Percentiles rank a stretch among this genome's conserved stretches.
phyloP scores from a whole-genome alignment of 1,140 invertebrate genomes.

The Drosophila punjabiensis region DNA sequence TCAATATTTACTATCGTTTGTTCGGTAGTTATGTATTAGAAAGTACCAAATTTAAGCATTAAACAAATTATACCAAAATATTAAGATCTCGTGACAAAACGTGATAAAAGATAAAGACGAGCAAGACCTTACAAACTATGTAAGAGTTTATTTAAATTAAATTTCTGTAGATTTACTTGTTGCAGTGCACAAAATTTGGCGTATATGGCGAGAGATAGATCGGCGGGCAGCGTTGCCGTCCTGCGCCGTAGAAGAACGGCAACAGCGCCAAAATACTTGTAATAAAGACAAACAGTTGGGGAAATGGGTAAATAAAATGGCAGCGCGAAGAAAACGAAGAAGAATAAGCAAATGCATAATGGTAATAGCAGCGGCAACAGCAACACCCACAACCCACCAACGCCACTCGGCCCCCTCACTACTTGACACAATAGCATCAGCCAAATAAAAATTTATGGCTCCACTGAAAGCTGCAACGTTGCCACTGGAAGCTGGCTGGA shows the following conservation, averaged over 20 bases:
- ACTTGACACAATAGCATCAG: constrained; percentile 77
- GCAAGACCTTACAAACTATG: background rate
- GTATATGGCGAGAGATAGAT: constrained; percentile 45
- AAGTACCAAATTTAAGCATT: no score
- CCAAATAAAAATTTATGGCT: constrained; percentile 82
- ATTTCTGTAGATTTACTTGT: background rate
- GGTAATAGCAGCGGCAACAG: constrained; percentile 61
- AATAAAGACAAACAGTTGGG: constrained; percentile 81
- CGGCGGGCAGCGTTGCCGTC: constrained; percentile 28
- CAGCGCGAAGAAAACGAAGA: constrained; percentile 21
- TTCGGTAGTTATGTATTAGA: no score
- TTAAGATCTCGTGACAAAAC: no score
- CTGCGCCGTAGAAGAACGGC: constrained; percentile 51
- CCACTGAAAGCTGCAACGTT: constrained; percentile 72
- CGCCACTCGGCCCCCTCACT: constrained; percentile 31
- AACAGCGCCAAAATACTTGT: constrained; percentile 48
- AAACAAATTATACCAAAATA: no score
- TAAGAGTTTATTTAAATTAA: background rate
- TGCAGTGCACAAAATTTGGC: constrained; percentile 35
- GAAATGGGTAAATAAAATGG: constrained; percentile 33
- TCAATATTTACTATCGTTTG: no score
- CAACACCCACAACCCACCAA: constrained; percentile 23
- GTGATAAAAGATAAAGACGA: no score
- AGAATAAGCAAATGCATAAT: constrained; percentile 64
- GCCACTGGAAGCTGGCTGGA: constrained; percentile 43